A percentile compares a stretch with the other conserved stretches of the same genome.
These are phyloP conservation scores for Apotomis betuletana DNA, from an alignment of 2,888 invertebrate species.

Conservation along the genomic window DNA sequence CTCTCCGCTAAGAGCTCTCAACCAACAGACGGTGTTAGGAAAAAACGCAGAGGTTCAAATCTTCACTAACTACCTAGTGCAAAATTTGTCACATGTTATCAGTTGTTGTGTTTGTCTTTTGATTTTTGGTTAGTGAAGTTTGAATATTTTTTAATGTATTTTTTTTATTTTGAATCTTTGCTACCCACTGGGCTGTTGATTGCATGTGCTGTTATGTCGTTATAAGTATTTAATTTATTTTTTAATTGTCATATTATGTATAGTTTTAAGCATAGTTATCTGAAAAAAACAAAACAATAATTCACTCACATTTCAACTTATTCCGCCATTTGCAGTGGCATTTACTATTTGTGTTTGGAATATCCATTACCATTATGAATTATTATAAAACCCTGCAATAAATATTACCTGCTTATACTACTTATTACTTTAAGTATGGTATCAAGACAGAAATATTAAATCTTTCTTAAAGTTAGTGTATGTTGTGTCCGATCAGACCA, in stretches of 20 bases:
- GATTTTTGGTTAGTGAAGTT: conserved; percentile 62
- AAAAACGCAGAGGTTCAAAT: conserved; percentile 83
- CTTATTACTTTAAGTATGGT: not conserved
- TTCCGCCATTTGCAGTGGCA: too few relatives aligned
- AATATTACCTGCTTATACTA: not conserved
- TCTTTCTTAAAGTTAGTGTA: too few relatives aligned
- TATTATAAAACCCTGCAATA: not conserved
- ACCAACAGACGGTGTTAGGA: conserved; percentile 73
- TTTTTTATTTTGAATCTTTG: conserved; percentile 45
- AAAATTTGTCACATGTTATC: conserved; percentile 46
- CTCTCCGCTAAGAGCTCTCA: conserved; percentile 65
- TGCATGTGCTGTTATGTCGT: conserved; percentile 44
- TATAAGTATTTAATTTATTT: conserved; percentile 9
- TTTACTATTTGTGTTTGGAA: too few relatives aligned
- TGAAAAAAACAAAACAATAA: too few relatives aligned
- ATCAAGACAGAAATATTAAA: too few relatives aligned
- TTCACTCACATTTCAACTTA: too few relatives aligned
- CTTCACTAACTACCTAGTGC: conserved; percentile 67
- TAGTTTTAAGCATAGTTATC: not conserved
- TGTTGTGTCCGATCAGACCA: too few relatives aligned
- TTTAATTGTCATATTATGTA: not conserved
- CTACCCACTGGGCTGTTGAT: conserved; percentile 43
- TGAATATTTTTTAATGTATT: conserved; percentile 51
- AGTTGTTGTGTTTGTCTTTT: conserved; percentile 58
- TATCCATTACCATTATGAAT: not conserved